These are phyloP conservation scores for Lithophane ornitopus DNA, from an alignment of 2,888 invertebrate genomes.

Conservation along the genomic window DNA sequence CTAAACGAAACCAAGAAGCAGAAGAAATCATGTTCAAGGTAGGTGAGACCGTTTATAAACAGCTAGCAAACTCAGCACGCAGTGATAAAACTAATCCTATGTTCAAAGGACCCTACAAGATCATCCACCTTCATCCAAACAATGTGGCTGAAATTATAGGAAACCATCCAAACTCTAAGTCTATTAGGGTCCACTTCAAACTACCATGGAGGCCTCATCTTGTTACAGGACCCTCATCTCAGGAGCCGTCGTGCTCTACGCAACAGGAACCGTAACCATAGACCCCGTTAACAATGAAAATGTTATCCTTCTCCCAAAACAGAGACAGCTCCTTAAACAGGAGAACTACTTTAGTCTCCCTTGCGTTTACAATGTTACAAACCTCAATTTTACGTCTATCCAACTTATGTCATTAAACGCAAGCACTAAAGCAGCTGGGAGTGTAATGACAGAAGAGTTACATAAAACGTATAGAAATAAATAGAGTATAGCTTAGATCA, in stretches of 20 bases:
- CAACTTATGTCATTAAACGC: no score
- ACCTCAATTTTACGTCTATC: no score
- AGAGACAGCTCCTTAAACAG: background rate
- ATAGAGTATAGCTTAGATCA: conserved; percentile 6
- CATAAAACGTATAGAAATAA: conserved; percentile 17
- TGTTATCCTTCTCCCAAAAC: background rate
- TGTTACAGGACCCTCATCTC: background rate
- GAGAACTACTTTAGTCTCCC: background rate
- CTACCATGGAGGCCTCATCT: background rate
- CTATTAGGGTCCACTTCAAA: no score
- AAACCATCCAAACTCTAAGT: no score
- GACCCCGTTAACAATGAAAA: background rate
- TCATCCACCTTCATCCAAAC: no score
- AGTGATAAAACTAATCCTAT: no score
- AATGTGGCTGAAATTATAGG: no score
- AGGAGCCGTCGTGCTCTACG: conserved; percentile 15
- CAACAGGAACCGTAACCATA: background rate
- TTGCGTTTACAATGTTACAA: conserved; percentile 5
- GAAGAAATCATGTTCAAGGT: no score
- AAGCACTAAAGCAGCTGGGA: background rate
- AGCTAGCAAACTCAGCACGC: no score
- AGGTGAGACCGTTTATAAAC: no score
- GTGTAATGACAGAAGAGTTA: background rate
- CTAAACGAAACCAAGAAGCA: no score
- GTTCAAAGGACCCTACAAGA: no score